Conservation (phyloP, 30 jellyfish, hydroid and myxozoan species). For the Turritopsis dohrnii region DNA sequence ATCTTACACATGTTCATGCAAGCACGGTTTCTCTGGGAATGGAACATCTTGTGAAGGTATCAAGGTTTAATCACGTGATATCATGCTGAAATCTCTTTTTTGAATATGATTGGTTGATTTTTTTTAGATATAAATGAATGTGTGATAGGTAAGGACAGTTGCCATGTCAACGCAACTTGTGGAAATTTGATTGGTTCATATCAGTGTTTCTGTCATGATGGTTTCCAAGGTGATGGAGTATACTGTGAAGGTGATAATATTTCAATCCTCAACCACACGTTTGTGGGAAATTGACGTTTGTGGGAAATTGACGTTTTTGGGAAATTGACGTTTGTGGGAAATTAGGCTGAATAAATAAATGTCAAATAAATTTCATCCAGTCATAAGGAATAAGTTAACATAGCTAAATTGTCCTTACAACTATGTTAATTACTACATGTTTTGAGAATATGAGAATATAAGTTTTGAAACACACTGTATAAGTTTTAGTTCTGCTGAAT, state of each 20-base stretch:
- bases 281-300: too few species aligned
- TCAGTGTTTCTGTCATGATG: constrained; percentile 26
- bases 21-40: constrained; percentile 40
- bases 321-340: too few species aligned
- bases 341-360: too few species aligned
- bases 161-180: constrained; percentile 42
- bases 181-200: constrained; percentile 41
- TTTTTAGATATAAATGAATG: constrained; percentile 42
- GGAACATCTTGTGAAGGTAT: constrained; percentile 44
- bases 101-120: background rate
- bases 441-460: too few species aligned
- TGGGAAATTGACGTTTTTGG: too few species aligned
- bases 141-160: background rate
- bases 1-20: constrained; percentile 35
- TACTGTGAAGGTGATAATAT: constrained; percentile 35
- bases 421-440: too few species aligned
- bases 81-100: background rate
- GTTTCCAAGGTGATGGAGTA: constrained; percentile 66
- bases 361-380: too few species aligned
- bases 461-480: too few species aligned
- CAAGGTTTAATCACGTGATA: constrained; percentile 7
- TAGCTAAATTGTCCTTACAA: too few species aligned
- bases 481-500: too few species aligned
- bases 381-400: too few species aligned
- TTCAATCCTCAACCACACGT: background rate